Evolutionary conservation across 2,888 invertebrate genomes (phyloP), one percentile per base, ranked within the genome.

Genomic region (Teinopalpus imperialis): DNA sequence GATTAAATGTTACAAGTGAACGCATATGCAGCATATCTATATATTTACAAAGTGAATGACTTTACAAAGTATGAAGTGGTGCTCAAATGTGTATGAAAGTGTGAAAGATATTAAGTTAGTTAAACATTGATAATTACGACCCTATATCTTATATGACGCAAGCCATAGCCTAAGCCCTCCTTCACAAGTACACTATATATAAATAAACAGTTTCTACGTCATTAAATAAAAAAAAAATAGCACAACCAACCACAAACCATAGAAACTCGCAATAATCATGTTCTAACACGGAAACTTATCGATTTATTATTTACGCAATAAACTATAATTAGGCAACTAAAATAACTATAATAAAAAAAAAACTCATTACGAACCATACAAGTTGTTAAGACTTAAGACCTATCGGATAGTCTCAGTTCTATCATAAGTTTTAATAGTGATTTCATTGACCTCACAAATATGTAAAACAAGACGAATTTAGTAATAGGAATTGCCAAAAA

Each of bases 241-340:
- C 87, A 87, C 88, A 83, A 81, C 65, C 75, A 70, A 63, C 82
- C 81, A 79, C 59, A 72, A 58, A 81, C 82, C 82, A 85, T 66
- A 78, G 72, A 86, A 83, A 83, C 78, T 76, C 81, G 73, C 77
- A 79, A 77, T 66, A 63, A 60, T 80, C 68, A 66, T 72, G 64
- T 67, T 72, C 80, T 81, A 85, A 81, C 76, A 78, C 71, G 74
- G 69, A 74, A 63, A 70, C 71, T 75, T 73, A 79, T 78, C 67
- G 74, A 71, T 87, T 88, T 85, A 85, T 87, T 86, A 66, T 60
- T 63, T 70, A 72, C 73, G 71, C 69, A 75, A 74, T 74, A 78
- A 72, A 79, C 75, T 82, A 80, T 66, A 70, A 78, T 78, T 77
- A 82, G 74, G 69, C 70, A 81, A 80, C 77, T 83, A 78, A 69